These are phyloP conservation scores for Gobiocypris rarus DNA, from an alignment of 2,113 vertebrate genomes.

Conservation along the genomic window DNA sequence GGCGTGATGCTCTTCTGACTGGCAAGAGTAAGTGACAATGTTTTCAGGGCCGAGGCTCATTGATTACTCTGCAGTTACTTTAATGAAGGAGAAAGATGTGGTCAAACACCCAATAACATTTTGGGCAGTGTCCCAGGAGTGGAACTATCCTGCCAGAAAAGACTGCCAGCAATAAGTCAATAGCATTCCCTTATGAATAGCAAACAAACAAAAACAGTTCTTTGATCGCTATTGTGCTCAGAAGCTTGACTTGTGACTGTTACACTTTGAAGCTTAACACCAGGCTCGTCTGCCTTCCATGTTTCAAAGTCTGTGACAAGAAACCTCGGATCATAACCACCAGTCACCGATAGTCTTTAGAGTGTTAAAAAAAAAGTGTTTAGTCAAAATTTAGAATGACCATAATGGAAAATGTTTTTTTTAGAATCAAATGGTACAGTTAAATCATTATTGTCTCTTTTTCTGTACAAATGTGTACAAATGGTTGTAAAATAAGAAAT, in stretches of 20 bases:
- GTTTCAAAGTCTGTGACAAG: neutral
- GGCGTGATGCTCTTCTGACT: neutral
- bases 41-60: constrained; percentile 29
- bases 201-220: constrained; percentile 17
- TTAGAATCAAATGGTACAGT: neutral
- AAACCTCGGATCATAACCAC: neutral
- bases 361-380: neutral
- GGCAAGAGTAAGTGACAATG: constrained; percentile 4
- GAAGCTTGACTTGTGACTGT: constrained; percentile 48
- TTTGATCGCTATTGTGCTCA: constrained; percentile 43
- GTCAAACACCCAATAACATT: constrained; percentile 46
- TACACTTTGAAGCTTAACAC: constrained; percentile 33
- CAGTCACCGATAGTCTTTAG: neutral
- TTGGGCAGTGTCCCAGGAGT: constrained; percentile 26
- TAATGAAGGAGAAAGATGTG: constrained; percentile 44
- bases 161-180: constrained; percentile 23
- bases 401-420: neutral
- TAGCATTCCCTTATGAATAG: constrained; percentile 26
- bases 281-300: neutral
- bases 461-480: neutral
- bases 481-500: neutral
- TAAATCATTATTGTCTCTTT: neutral
- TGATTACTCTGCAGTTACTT: constrained; percentile 49
- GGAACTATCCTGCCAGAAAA: constrained; percentile 13
- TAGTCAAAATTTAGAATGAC: neutral